phyloP scores from a whole-genome alignment of 1,140 invertebrate genomes.

The Steinernema feltiae region DNA sequence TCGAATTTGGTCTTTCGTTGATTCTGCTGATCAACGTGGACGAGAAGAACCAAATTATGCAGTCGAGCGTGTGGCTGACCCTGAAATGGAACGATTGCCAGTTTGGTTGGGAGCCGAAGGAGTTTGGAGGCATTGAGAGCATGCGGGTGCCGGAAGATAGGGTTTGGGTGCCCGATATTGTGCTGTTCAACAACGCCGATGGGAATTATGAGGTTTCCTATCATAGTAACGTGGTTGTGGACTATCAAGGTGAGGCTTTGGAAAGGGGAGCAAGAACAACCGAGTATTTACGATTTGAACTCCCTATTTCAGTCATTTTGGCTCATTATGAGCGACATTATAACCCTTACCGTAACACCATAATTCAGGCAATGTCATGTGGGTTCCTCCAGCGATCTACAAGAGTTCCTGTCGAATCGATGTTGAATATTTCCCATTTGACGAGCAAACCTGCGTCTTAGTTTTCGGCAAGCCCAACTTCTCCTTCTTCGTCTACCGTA shows the following conservation, averaged over 20 bases:
- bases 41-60: slow-evolving; percentile 56
- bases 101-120: slow-evolving; percentile 64
- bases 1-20: slow-evolving; percentile 91
- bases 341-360: not conserved
- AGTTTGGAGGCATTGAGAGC: slow-evolving; percentile 32
- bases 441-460: slow-evolving; percentile 67
- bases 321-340: too few species aligned
- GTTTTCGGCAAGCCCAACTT: too few species aligned
- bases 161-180: slow-evolving; percentile 99
- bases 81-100: slow-evolving; percentile 92
- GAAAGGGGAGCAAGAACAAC: too few species aligned
- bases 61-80: slow-evolving; percentile 53
- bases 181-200: slow-evolving; percentile 97
- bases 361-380: slow-evolving; percentile 58
- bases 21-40: slow-evolving; percentile 94
- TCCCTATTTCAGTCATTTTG: too few species aligned
- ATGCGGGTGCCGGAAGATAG: slow-evolving; percentile 78
- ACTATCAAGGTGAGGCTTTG: slow-evolving; percentile 72
- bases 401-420: slow-evolving; percentile 90
- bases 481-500: too few species aligned
- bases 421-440: slow-evolving; percentile 77
- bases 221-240: slow-evolving; percentile 86
- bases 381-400: slow-evolving; percentile 97
- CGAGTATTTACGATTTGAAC: too few species aligned
- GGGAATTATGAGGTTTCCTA: slow-evolving; percentile 91